phyloP scores from a whole-genome alignment of 2,888 invertebrate genomes.

The Acrocera orbiculus region DNA sequence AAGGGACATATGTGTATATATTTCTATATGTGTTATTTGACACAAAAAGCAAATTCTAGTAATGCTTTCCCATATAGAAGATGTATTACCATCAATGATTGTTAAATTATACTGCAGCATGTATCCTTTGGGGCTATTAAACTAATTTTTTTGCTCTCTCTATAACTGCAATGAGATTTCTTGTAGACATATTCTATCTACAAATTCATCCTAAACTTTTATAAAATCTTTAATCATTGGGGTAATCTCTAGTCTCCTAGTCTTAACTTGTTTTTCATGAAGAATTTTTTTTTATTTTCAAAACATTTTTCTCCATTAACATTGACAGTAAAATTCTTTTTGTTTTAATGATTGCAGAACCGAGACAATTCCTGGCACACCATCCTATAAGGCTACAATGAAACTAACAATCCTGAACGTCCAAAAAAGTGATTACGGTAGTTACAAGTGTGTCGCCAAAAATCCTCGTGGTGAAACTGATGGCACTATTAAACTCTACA shows the following conservation, averaged over 20 bases:
- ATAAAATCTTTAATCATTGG: too few species aligned
- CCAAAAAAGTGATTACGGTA: conserved; percentile 65
- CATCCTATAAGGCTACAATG: conserved; percentile 78
- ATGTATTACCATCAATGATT: neutral
- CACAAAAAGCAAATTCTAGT: conserved; percentile 1
- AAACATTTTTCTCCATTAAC: conserved; percentile 3
- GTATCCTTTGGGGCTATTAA: neutral
- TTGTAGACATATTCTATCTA: too few species aligned
- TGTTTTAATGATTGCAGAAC: conserved; percentile 28
- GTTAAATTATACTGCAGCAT: conserved; percentile 5
- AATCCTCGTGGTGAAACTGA: conserved; percentile 83
- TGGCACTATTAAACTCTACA: conserved; percentile 72
- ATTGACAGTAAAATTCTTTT: conserved; percentile 6
- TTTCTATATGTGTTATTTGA: neutral
- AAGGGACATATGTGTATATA: neutral
- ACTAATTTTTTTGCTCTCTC: too few species aligned
- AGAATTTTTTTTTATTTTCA: neutral
- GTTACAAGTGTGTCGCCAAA: conserved; percentile 73
- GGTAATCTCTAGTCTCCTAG: neutral
- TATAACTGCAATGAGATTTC: too few species aligned
- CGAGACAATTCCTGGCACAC: conserved; percentile 50
- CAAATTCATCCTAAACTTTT: too few species aligned
- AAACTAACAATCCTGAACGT: conserved; percentile 63
- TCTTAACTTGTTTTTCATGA: neutral
- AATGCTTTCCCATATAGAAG: too few species aligned